Evolutionary conservation across 2,888 invertebrate species (phyloP), one percentile per base, ranked within the genome.

Genomic region (Crematogaster levior): DNA sequence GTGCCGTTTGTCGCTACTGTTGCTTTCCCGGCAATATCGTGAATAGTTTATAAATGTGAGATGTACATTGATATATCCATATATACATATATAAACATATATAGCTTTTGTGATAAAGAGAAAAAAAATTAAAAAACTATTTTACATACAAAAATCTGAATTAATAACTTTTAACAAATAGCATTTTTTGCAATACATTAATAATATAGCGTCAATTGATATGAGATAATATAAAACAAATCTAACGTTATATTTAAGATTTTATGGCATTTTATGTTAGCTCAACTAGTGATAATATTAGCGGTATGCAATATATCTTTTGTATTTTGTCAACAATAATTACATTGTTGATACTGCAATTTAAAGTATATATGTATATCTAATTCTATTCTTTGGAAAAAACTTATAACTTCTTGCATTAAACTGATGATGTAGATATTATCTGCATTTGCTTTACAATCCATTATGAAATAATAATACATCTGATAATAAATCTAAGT

Each of bases 41-140:
- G 56, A 79, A 79, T 79, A 79, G 30, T 79, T 79, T 72, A 79
- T 79, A 70, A 77, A 15, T 53, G 72, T 56, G 51, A 75, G 12
- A 18, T 43, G 34, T 30, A 4, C 30, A 43, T 21, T 53, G 51
- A 34, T 37, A 53, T 75, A 68, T 75, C 40, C n/a, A n/a, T n/a
- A n/a, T n/a, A 10, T 15, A 5, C 12, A 3, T 2, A 18, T 6
- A 34, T 6, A 34, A 34, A 34, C n/a, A n/a, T n/a, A n/a, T n/a
- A n/a, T 30, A 34, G 27, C 18, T 48, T 66, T 37, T 27, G 10
- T 12, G 51, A 51, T 4, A n/a, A n/a, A 75, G 48, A 27, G 0
- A 37, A 53, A 1, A 1, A 0, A 4, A 56, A 12, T 70, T 70
- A 34, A 10, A 40, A 56, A 1, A 3, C 7, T 30, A 10, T 0